phyloP scores from a whole-genome alignment of 2,888 invertebrate genomes.

The Pristionchus japonicus region DNA sequence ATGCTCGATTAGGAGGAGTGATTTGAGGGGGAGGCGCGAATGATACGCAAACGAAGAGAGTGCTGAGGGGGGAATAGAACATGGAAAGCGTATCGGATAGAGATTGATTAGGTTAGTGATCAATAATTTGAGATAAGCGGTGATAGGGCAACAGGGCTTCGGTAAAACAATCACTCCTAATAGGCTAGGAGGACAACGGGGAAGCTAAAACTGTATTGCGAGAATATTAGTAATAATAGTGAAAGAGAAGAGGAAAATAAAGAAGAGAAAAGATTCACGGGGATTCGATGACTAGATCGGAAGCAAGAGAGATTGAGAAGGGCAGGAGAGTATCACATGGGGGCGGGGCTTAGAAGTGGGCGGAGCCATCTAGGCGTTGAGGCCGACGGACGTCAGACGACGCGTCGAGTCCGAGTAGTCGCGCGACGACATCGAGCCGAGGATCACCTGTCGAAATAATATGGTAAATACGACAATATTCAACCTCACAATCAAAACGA shows the following conservation, averaged over 20 bases:
- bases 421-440: conserved; percentile 45
- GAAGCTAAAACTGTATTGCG: neutral
- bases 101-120: neutral
- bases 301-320: neutral
- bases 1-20: neutral
- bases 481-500: too few species aligned
- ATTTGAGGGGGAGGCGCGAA: neutral
- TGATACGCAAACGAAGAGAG: neutral
- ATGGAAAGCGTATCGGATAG: conserved; percentile 6
- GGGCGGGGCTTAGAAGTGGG: conserved; percentile 10
- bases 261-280: neutral
- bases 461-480: neutral
- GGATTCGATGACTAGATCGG: conserved; percentile 11
- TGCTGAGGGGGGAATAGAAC: neutral
- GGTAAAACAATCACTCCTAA: conserved; percentile 9
- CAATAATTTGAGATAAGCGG: neutral
- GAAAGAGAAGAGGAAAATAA: neutral
- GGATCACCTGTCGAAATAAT: conserved; percentile 1
- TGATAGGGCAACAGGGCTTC: neutral
- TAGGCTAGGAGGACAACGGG: neutral
- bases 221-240: neutral
- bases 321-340: neutral
- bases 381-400: conserved; percentile 20
- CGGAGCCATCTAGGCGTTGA: conserved; percentile 11
- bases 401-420: conserved; percentile 45